Conservation (phyloP, 2,797 vertebrate species). For the Sciurus vulgaris region DNA sequence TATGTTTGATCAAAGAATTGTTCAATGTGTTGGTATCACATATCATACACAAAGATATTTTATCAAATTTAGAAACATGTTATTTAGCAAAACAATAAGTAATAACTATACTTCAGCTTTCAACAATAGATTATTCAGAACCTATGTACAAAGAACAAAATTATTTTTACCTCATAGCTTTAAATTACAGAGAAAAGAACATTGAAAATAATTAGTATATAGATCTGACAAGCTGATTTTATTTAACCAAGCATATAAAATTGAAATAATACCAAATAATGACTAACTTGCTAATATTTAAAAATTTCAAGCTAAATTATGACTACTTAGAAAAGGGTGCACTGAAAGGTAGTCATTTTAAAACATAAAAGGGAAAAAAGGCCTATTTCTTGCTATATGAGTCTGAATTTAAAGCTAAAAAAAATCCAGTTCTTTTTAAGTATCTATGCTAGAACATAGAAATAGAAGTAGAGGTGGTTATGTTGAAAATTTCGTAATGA, state of each 20-base stretch:
- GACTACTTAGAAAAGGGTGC: conserved; percentile 28
- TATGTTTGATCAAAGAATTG: not conserved
- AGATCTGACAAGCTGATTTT: conserved; percentile 50
- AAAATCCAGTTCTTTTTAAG: conserved; percentile 1
- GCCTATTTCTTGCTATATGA: not conserved
- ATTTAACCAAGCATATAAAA: conserved; percentile 58
- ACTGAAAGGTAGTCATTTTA: conserved; percentile 29
- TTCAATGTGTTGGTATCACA: conserved; percentile 21
- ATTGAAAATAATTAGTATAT: conserved; percentile 70
- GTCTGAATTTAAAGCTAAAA: conserved; percentile 35
- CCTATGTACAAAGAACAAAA: conserved; percentile 56
- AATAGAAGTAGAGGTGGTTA: conserved; percentile 8
- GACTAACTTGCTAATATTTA: conserved; percentile 60
- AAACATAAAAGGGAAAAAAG: conserved; percentile 26
- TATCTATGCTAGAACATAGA: not conserved
- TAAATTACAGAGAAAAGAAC: conserved; percentile 73
- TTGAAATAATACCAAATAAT: conserved; percentile 67
- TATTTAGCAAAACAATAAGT: conserved; percentile 73
- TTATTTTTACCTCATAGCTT: conserved; percentile 63
- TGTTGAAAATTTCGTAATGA: not conserved
- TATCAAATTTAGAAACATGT: conserved; percentile 72
- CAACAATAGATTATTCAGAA: conserved; percentile 53
- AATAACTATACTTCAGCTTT: conserved; percentile 75
- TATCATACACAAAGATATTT: conserved; percentile 53
- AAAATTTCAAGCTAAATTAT: conserved; percentile 60